Percentiles rank a stretch among this genome's conserved stretches.
phyloP scores from a whole-genome alignment of 2,113 vertebrate species.

The Seriola aureovittata region DNA sequence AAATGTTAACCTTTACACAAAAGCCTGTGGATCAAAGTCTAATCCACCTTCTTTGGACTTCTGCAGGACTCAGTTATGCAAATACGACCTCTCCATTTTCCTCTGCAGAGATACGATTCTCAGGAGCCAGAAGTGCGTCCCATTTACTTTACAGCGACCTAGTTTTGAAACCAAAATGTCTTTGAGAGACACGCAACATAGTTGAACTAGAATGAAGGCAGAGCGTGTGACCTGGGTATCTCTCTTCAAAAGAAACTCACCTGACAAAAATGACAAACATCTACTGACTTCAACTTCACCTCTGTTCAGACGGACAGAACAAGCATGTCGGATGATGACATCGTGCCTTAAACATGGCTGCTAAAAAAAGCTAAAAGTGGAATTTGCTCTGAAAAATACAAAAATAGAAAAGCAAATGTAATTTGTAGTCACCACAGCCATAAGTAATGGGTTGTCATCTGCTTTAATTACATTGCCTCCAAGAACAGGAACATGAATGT shows the following conservation, averaged over 20 bases:
- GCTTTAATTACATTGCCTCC: slow-evolving; percentile 66
- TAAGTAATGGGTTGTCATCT: slow-evolving; percentile 56
- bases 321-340: slow-evolving; percentile 29
- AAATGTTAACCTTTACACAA: background rate
- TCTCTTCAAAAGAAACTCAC: slow-evolving; percentile 2
- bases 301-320: slow-evolving; percentile 22
- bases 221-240: background rate
- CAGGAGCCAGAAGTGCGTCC: slow-evolving; percentile 64
- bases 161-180: slow-evolving; percentile 65
- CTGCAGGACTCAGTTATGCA: slow-evolving; percentile 36
- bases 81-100: slow-evolving; percentile 53
- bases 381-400: slow-evolving; percentile 36
- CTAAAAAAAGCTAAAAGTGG: slow-evolving; percentile 45
- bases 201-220: slow-evolving; percentile 21
- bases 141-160: slow-evolving; percentile 67
- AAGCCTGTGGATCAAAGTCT: background rate
- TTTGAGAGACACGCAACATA: slow-evolving; percentile 44
- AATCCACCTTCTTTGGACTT: slow-evolving; percentile 27
- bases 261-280: slow-evolving; percentile 1
- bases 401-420: slow-evolving; percentile 63
- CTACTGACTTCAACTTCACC: background rate
- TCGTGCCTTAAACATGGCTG: slow-evolving; percentile 2
- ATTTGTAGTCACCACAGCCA: slow-evolving; percentile 51
- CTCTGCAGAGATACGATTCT: slow-evolving; percentile 62
- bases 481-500: slow-evolving; percentile 47